Conservation (phyloP, 2,888 invertebrate species). For the Diarsia brunnea region DNA sequence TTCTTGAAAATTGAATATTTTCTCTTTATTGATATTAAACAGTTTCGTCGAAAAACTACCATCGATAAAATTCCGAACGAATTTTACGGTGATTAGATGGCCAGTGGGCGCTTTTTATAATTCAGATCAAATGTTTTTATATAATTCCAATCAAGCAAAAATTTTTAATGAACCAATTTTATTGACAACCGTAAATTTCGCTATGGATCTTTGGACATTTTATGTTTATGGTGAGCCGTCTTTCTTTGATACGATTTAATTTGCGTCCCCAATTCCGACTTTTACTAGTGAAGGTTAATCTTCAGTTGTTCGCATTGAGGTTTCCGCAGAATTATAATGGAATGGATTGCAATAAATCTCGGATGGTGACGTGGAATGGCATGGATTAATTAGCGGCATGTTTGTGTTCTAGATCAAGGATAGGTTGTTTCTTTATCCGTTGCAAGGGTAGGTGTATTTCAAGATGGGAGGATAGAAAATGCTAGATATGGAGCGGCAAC, state of each 20-base stretch:
- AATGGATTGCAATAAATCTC: constrained; percentile 79
- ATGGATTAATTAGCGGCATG: constrained; percentile 82
- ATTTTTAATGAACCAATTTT: constrained; percentile 82
- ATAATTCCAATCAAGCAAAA: constrained; percentile 79
- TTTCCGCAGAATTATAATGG: constrained; percentile 72
- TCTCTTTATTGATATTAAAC: constrained; percentile 67
- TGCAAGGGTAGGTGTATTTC: constrained; percentile 80
- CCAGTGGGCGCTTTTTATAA: constrained; percentile 68
- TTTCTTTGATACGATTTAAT: constrained; percentile 75
- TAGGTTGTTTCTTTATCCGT: constrained; percentile 79
- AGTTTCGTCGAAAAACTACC: constrained; percentile 59
- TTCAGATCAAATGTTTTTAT: constrained; percentile 77
- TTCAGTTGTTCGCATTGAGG: constrained; percentile 69
- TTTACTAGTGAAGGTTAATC: constrained; percentile 68
- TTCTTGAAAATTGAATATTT: constrained; percentile 70
- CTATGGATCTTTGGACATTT: constrained; percentile 79
- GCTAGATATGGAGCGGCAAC: constrained; percentile 82
- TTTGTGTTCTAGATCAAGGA: constrained; percentile 81
- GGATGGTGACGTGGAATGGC: constrained; percentile 73
- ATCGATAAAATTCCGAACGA: constrained; percentile 66
- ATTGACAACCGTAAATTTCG: constrained; percentile 84
- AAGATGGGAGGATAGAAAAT: constrained; percentile 81
- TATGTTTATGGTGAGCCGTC: constrained; percentile 77
- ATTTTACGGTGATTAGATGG: constrained; percentile 75
- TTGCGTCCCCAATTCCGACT: constrained; percentile 74